These are phyloP conservation scores for Oenanthe melanoleuca DNA, from an alignment of 2,113 vertebrate species.

Conservation along the genomic window DNA sequence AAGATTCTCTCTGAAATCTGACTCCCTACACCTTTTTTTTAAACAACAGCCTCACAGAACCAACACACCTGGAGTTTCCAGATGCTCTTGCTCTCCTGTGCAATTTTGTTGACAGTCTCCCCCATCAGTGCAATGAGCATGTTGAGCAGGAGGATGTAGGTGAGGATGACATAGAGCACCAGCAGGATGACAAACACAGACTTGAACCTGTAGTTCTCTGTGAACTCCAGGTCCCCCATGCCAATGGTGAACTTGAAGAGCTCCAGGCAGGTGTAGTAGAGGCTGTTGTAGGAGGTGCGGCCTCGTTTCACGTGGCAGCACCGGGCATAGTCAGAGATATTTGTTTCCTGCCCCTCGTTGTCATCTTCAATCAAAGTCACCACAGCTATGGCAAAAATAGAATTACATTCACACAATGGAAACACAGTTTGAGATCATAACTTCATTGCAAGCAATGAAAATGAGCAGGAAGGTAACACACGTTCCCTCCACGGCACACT, in stretches of 20 bases:
- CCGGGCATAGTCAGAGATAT: neutral
- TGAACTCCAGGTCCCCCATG: slow-evolving; percentile 98
- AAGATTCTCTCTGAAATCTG: neutral
- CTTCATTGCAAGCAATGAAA: neutral
- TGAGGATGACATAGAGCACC: slow-evolving; percentile 91
- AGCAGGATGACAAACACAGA: slow-evolving; percentile 89
- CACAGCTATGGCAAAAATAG: slow-evolving; percentile 78
- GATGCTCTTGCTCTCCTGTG: slow-evolving; percentile 88
- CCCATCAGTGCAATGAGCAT: slow-evolving; percentile 98
- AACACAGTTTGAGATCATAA: neutral
- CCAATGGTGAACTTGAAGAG: slow-evolving; percentile 99
- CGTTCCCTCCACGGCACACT: accelerated
- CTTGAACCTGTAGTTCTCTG: slow-evolving; percentile 85
- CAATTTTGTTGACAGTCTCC: slow-evolving; percentile 88
- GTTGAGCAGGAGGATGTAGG: slow-evolving; percentile 97
- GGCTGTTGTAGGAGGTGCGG: slow-evolving; percentile 76
- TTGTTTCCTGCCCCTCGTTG: slow-evolving; percentile 55
- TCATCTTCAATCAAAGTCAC: slow-evolving; percentile 90
- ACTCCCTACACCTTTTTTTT: neutral
- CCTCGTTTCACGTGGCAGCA: slow-evolving; percentile 11
- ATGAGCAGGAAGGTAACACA: neutral
- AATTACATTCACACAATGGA: neutral
- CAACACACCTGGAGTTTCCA: slow-evolving; percentile 92
- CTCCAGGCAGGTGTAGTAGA: slow-evolving; percentile 88
- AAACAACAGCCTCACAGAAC: neutral